Percentiles rank a stretch among this genome's conserved stretches.
Evolutionary conservation across 2,113 vertebrate genomes (phyloP).

Genomic region (Eonycteris spelaea): DNA sequence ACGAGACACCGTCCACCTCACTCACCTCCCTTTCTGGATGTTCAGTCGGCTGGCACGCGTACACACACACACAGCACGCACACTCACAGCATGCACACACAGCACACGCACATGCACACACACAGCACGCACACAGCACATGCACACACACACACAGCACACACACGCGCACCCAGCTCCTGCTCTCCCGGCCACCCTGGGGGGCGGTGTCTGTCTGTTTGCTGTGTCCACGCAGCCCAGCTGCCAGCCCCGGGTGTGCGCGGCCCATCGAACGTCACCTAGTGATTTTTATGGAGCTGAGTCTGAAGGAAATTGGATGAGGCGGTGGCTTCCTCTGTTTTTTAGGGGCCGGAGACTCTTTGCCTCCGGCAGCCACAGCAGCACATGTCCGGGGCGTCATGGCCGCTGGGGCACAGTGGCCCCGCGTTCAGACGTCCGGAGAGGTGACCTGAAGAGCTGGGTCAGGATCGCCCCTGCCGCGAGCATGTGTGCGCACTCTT

Average conservation of each 20-base stretch:
- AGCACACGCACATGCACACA: too few relatives aligned
- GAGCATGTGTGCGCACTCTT: rapidly evolving
- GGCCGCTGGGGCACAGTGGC: neutral
- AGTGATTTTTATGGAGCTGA: constrained; percentile 77
- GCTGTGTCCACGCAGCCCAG: constrained; percentile 65
- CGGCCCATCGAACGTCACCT: constrained; percentile 72
- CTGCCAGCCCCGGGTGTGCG: constrained; percentile 63
- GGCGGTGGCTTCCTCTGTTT: constrained; percentile 74
- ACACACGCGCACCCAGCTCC: too few relatives aligned
- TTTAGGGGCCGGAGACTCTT: constrained; percentile 64
- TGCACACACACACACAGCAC: too few relatives aligned
- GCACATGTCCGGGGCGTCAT: neutral
- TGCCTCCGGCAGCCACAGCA: neutral
- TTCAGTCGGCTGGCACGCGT: too few relatives aligned
- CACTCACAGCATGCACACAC: too few relatives aligned
- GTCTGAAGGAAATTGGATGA: constrained; percentile 74
- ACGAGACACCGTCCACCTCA: neutral
- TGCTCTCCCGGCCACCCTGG: neutral
- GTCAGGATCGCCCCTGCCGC: neutral
- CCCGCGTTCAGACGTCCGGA: constrained; percentile 45
- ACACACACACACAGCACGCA: too few relatives aligned
- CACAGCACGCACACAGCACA: too few relatives aligned
- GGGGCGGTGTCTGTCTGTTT: constrained; percentile 68
- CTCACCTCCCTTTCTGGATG: neutral
- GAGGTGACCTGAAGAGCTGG: constrained; percentile 33